Base-by-base conservation (phyloP, 2,888 invertebrate species). In the Agonopterix subpropinquella region DNA sequence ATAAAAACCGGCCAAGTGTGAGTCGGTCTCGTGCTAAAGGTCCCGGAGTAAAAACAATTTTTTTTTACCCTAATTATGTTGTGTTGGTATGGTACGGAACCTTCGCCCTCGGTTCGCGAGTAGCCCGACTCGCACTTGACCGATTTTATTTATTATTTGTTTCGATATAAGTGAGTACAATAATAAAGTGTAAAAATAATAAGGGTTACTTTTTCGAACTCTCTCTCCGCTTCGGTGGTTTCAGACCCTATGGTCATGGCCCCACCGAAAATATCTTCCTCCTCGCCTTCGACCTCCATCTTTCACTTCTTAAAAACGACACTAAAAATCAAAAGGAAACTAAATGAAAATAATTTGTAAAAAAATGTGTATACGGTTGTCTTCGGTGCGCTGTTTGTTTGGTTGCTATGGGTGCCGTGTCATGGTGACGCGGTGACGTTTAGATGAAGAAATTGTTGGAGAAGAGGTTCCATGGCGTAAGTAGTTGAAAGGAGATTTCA, bases 201-300 rank as follows among this genome's bases (percentile, higher is more conserved):
- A 7, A 39, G 15, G 15, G 5, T 46, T 67, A 87, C 87, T 62
- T 66, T 77, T 57, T 71, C 79, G 64, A 73, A 88, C 50, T 86
- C 86, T 53, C 69, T 82, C 47, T 88, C 88, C 0, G 85, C 84
- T 52, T 86, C 88, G 0, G 88, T 85, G 3, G 77, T 77, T 52
- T 86, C 88, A 0, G 86, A 83, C 43, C 73, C 87, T 35, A 84
- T 69, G 41, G 64, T 57, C 50, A 74, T 64, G 43, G 73, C 77
- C 8, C 57, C 70, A 1, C 72, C 80, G 51, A 85, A 86, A 5
- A 67, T 56, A 8, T 79, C 83, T 0, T 79, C 82, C 0, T 79
- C 83, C 0, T 80, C 80, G 5, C 57, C 53, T 4, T 39, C 39
- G 28, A 5, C 43, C 28, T 48, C 37, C 15, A 48, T 35, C 37